Base-by-base conservation (phyloP, 2,888 invertebrate genomes). In the Crioceris asparagi region DNA sequence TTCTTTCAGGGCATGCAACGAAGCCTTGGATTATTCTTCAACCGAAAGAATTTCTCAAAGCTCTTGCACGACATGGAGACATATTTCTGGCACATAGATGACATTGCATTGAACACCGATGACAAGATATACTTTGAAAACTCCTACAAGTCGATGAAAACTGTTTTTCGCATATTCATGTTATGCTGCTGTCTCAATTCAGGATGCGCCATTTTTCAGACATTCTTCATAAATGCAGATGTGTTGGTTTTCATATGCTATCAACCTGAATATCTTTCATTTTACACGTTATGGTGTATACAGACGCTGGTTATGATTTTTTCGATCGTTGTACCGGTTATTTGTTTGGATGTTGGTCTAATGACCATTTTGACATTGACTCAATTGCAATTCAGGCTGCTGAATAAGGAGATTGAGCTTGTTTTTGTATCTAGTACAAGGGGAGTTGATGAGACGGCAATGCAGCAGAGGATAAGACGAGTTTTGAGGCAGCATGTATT, bases 351-450 rank as follows among this genome's bases (percentile, higher is more conserved):
- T 11, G 27, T 27, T 2, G 7, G 12, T 4, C 15, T 27, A 10
- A 27, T 27, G 27, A 27, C 27, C 27, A 27, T 27, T 11, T 27
- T 27, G 27, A 15, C 15, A 11, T 15, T 27, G 6, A 11, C 27
- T 27, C 7, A 27, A 27, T 15, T 27, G 5, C 27, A 27, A 11
- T 27, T 27, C 27, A 27, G 7, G 7, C 7, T 27, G 27, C 11
- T 27, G 27, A 27, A 27, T 27, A 27, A 27, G 10, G 27, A 27
- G 15, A 10, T 27, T 8, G 27, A 27, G 10, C 5, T 3, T 5
- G 27, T 27, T 6, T 27, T 27, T 11, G 27, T 14, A 14, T 6
- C 15, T 8, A 15, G 7, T 6, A 6, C 4, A 27, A 7, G 11
- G 14, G 5, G 14, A 8, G 27, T 6, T 7, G 10, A 27, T 12